Evolutionary conservation across 2,113 vertebrate genomes (phyloP), one percentile per base, ranked within the genome.

Genomic region (Capreolus pygargus): DNA sequence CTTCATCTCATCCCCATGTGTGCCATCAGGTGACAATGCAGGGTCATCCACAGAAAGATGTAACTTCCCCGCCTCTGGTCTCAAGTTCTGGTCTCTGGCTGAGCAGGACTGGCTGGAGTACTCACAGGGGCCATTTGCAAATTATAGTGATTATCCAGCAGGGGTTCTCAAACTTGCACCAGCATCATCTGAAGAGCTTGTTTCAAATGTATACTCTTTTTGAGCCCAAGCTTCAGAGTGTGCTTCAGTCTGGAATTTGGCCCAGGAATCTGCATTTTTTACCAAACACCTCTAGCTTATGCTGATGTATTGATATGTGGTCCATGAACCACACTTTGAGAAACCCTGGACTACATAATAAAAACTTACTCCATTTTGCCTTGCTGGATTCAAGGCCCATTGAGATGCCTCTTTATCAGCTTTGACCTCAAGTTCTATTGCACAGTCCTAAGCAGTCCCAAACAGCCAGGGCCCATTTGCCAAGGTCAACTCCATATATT

Each of bases 271-370:
- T 86, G 28, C n/a, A 39, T 94, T 95, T 79, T 79, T 96, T 33
- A 87, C 21, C 79, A 92, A 33, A 79, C 84, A 47, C 33, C n/a
- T 95, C 27, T 82, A 79, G 57, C 45, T 86, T n/a, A 64, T 52
- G 67, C 76, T 93, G 36, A 14, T 83, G 28, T 33, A 33, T 0
- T 27, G 70, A 27, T 74, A 74, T 39, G 0, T 93, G 93, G 60
- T 54, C 39, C 47, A 33, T 70, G 45, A 83, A n/a, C 82, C 93
- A 89, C n/a, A 84, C 39, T 95, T 93, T 89, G 93, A 98, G 96
- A 89, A 98, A 91, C 89, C 43, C 91, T 81, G 82, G 23, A 45
- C 33, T 96, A 19, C 28, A 83, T 76, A 92, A 33, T 78, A 58
- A 91, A 50, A 84, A 92, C 52, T 79, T 33, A 23, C 13, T 87